phyloP scores from a whole-genome alignment of 2,888 invertebrate genomes.

The Emesis russula region DNA sequence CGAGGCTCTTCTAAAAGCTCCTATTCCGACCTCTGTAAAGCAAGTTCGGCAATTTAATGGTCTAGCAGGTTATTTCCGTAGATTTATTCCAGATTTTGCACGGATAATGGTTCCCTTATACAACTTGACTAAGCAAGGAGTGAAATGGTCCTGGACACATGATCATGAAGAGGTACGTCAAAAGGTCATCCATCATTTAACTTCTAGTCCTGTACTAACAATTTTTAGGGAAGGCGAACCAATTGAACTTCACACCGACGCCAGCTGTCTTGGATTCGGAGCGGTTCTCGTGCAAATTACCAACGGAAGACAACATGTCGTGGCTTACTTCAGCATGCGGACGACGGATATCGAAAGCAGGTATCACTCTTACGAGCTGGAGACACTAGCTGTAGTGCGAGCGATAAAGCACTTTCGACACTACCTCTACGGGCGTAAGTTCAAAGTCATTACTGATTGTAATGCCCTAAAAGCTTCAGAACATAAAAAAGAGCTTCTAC shows the following conservation, averaged over 20 bases:
- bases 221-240: conserved; percentile 62
- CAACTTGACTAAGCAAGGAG: conserved; percentile 49
- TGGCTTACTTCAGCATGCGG: conserved; percentile 13
- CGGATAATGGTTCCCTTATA: conserved; percentile 58
- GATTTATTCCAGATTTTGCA: conserved; percentile 64
- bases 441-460: conserved; percentile 74
- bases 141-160: conserved; percentile 52
- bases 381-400: conserved; percentile 72
- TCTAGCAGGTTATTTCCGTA: conserved; percentile 64
- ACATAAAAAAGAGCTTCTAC: conserved; percentile 84
- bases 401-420: conserved; percentile 52
- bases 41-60: conserved; percentile 85
- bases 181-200: conserved; percentile 67
- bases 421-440: conserved; percentile 72
- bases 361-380: conserved; percentile 62
- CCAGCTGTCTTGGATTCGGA: conserved; percentile 78
- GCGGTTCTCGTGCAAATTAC: conserved; percentile 48
- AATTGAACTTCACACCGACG: conserved; percentile 18
- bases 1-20: conserved; percentile 56
- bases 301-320: background rate
- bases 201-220: conserved; percentile 67
- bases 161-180: conserved; percentile 43
- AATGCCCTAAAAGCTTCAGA: conserved; percentile 87
- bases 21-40: conserved; percentile 65
- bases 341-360: conserved; percentile 27